Base-by-base conservation (phyloP, 2,797 vertebrate species). In the Helarctos malayanus region DNA sequence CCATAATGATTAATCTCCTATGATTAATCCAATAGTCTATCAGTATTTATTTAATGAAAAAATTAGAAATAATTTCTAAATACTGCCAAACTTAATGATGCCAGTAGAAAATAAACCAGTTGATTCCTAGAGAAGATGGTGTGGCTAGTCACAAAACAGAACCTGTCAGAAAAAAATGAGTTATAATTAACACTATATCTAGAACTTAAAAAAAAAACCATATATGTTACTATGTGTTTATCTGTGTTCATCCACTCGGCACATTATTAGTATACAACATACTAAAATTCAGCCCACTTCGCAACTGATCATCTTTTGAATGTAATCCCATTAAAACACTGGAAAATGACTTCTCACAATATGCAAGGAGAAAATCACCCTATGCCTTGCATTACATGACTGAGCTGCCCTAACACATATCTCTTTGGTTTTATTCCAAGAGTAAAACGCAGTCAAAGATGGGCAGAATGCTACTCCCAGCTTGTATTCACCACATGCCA, bases 41-140 rank as follows among this genome's bases (percentile, higher is more conserved):
- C 63, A 79, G 27, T 5, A 81, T 94, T 89, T 89, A 90, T 76
- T 95, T 89, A 82, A 38, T 81, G 52, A 91, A n/a, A 83, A 93
- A 93, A 80, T 94, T 47, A 86, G 12, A 97, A 93, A 81, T 65
- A 6, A 75, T 75, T 95, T 96, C 45, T 61, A 94, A 93, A 94
- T 49, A 76, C 23, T 94, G 69, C 8, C 45, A 92, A 96, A 89
- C 45, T 85, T 96, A 85, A 81, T 73, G 41, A 82, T 89, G 35
- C 41, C 38, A 91, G 87, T 3, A 94, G 56, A 89, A 97, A 96
- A 69, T 80, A 95, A 80, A 54, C 35, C 19, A 92, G 29, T 3
- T 73, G 63, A 89, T 65, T 92, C 45, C 19, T 7, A 63, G 59
- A 96, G 35, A 89, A 87, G 10, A 91, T 0, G 35, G 12, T 89